Evolutionary conservation across 2,888 invertebrate species (phyloP).

Genomic region (Phalangium opilio): DNA sequence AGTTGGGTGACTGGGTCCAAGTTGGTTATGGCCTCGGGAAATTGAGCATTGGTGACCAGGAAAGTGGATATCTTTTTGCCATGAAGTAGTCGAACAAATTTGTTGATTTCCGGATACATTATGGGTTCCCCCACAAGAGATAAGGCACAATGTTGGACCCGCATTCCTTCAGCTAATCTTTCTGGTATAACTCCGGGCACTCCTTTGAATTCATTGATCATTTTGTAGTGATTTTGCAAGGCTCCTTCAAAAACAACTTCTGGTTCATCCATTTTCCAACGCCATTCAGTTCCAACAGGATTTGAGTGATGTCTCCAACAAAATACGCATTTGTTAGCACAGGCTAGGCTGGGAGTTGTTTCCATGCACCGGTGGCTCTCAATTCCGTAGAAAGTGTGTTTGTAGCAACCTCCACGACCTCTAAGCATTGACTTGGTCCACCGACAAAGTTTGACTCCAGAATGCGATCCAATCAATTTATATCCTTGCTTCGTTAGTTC

Average conservation of each 20-base stretch:
- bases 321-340: slow-evolving; percentile 45
- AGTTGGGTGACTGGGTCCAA: slow-evolving; percentile 41
- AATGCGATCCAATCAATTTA: slow-evolving; percentile 40
- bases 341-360: slow-evolving; percentile 42
- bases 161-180: slow-evolving; percentile 36
- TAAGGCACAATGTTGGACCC: slow-evolving; percentile 39
- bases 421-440: slow-evolving; percentile 43
- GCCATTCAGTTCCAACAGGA: slow-evolving; percentile 44
- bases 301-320: slow-evolving; percentile 41
- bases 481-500: slow-evolving; percentile 43
- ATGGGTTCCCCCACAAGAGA: slow-evolving; percentile 45
- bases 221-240: slow-evolving; percentile 37
- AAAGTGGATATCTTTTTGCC: slow-evolving; percentile 38
- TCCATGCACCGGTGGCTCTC: slow-evolving; percentile 45
- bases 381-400: slow-evolving; percentile 45
- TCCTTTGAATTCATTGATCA: slow-evolving; percentile 39
- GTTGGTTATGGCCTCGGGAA: slow-evolving; percentile 40
- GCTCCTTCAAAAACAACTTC: slow-evolving; percentile 38
- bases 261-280: slow-evolving; percentile 42
- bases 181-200: slow-evolving; percentile 41
- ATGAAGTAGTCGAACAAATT: slow-evolving; percentile 37
- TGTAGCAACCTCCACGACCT: slow-evolving; percentile 42
- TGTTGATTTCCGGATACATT: slow-evolving; percentile 44
- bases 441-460: slow-evolving; percentile 43
- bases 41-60: slow-evolving; percentile 44